A percentile compares a stretch with the other conserved stretches of the same genome.
These are phyloP conservation scores for Caenorhabditis zanzibari DNA, from an alignment of 2,888 invertebrate species.

Conservation along the genomic window DNA sequence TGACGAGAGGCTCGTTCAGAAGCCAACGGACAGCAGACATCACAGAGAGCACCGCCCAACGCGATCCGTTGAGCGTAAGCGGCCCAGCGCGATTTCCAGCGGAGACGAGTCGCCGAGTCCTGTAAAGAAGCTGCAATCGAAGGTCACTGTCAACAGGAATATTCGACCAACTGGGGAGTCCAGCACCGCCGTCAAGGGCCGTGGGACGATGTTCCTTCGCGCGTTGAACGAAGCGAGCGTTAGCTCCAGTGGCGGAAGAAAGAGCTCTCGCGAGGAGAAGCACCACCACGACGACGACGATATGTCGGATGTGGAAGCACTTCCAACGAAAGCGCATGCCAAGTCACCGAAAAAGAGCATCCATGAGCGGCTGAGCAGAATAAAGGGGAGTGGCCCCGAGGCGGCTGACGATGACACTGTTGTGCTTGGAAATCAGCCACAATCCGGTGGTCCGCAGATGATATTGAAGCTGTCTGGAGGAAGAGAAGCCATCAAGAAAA, in stretches of 20 bases:
- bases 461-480: slow-evolving; percentile 63
- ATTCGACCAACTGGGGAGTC: slow-evolving; percentile 65
- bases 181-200: slow-evolving; percentile 63
- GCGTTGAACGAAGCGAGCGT: slow-evolving; percentile 73
- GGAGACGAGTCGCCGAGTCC: slow-evolving; percentile 37
- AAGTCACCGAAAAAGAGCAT: slow-evolving; percentile 43
- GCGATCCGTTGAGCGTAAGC: slow-evolving; percentile 31
- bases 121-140: slow-evolving; percentile 62
- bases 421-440: slow-evolving; percentile 38
- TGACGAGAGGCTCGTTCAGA: slow-evolving; percentile 41
- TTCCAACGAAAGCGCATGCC: slow-evolving; percentile 48
- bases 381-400: background rate
- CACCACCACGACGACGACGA: slow-evolving; percentile 36
- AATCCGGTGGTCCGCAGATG: slow-evolving; percentile 55
- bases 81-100: slow-evolving; percentile 19
- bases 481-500: slow-evolving; percentile 59
- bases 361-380: slow-evolving; percentile 43
- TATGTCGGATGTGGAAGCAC: slow-evolving; percentile 63
- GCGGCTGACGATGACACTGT: slow-evolving; percentile 58
- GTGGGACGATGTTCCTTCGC: slow-evolving; percentile 69
- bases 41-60: slow-evolving; percentile 3
- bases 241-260: slow-evolving; percentile 56
- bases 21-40: background rate
- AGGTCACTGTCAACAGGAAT: slow-evolving; percentile 65
- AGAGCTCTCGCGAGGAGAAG: background rate